Evolutionary conservation across 2,888 invertebrate species (phyloP).

Genomic region (Meliscaeva auricollis): DNA sequence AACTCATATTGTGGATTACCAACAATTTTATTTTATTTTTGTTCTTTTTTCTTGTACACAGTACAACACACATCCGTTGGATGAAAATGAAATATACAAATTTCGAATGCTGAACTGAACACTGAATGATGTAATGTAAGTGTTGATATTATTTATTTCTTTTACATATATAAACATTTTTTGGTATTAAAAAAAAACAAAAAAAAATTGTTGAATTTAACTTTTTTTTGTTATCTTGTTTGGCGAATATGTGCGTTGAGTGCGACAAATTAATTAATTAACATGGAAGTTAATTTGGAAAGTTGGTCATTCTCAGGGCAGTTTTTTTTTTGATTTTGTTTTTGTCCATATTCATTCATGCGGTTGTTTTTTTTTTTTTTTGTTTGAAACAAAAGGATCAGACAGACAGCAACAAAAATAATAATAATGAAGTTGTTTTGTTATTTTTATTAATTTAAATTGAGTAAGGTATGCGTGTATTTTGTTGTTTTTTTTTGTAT

Average conservation of each 20-base stretch:
- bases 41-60: constrained; percentile 20
- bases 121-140: constrained; percentile 74
- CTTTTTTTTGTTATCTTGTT: constrained; percentile 40
- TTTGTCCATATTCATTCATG: too few relatives aligned
- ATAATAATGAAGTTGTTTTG: constrained; percentile 25
- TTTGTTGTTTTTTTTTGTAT: background rate
- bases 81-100: constrained; percentile 24
- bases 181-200: too few relatives aligned
- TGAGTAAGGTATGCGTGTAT: constrained; percentile 64
- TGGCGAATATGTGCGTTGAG: constrained; percentile 37
- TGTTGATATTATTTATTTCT: constrained; percentile 43
- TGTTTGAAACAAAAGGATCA: constrained; percentile 9
- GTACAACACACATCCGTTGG: constrained; percentile 46
- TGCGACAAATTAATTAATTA: constrained; percentile 75
- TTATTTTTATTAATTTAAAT: constrained; percentile 66
- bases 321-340: background rate
- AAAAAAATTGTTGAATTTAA: background rate
- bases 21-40: constrained; percentile 33
- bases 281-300: constrained; percentile 68
- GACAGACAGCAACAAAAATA: background rate
- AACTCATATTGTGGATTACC: constrained; percentile 74
- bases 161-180: background rate
- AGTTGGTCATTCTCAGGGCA: constrained; percentile 37
- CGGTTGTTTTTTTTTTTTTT: constrained; percentile 4
- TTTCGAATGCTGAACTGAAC: constrained; percentile 55